These are phyloP conservation scores for Meleagris gallopavo DNA, from an alignment of 2,113 vertebrate species.

Conservation along the genomic window DNA sequence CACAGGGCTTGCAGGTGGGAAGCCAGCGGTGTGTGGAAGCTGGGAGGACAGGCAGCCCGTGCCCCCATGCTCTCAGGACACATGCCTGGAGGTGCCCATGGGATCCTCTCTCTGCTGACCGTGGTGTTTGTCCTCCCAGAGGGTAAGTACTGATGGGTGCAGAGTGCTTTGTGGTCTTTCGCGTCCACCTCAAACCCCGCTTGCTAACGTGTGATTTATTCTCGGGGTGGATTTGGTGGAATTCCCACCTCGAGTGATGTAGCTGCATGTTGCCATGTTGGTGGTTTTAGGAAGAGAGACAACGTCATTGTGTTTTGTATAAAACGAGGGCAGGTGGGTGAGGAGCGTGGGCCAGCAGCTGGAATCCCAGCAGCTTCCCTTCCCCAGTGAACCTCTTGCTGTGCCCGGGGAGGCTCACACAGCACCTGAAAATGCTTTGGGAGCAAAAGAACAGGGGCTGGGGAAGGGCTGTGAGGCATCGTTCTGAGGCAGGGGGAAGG, in stretches of 20 bases:
- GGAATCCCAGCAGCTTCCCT: neutral
- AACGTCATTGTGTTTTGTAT: accelerated
- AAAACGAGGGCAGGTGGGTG: neutral
- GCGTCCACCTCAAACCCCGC: accelerated
- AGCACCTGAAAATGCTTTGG: accelerated
- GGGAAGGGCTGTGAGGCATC: accelerated
- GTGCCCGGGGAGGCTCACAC: neutral
- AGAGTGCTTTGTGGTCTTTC: accelerated
- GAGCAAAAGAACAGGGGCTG: accelerated
- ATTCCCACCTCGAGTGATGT: accelerated
- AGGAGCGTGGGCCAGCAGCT: accelerated
- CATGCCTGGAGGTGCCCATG: neutral
- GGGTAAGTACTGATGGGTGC: slow-evolving; percentile 38
- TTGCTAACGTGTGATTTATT: neutral
- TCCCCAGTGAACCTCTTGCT: accelerated
- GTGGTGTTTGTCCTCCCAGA: slow-evolving; percentile 9
- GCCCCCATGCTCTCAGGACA: slow-evolving; percentile 22
- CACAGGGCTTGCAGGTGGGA: neutral
- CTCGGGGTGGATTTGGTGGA: neutral
- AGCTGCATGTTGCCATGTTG: accelerated
- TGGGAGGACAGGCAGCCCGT: neutral
- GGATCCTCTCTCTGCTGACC: slow-evolving; percentile 47
- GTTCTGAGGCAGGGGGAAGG: neutral
- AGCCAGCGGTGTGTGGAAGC: neutral
- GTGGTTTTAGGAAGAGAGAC: neutral